Percentiles rank a stretch among this genome's conserved stretches.
Conservation (phyloP, 2,113 vertebrate species). For the Lucifuga dentata region DNA sequence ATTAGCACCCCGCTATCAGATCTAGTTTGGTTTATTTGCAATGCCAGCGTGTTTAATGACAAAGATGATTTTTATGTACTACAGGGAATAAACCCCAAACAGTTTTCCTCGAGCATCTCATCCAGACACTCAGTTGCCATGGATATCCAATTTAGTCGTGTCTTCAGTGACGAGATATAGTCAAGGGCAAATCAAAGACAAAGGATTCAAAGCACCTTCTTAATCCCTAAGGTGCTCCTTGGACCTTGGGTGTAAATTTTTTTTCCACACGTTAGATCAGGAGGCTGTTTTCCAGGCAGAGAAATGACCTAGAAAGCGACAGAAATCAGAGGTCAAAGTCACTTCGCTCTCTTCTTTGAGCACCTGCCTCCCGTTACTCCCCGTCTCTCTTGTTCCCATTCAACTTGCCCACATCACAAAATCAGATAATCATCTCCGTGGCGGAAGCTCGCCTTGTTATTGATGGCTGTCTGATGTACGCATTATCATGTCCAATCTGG, state of each 20-base stretch:
- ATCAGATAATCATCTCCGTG: slow-evolving; percentile 69
- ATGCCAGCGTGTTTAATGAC: slow-evolving; percentile 41
- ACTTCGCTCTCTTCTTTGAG: slow-evolving; percentile 26
- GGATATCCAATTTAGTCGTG: slow-evolving; percentile 56
- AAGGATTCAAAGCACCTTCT: slow-evolving; percentile 53
- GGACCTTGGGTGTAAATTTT: slow-evolving; percentile 46
- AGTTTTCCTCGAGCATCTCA: slow-evolving; percentile 57
- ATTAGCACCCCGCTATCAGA: slow-evolving; percentile 61
- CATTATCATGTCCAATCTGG: slow-evolving; percentile 79
- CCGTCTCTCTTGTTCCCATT: slow-evolving; percentile 25
- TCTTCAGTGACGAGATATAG: slow-evolving; percentile 19
- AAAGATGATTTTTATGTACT: slow-evolving; percentile 21
- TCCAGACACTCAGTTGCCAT: slow-evolving; percentile 53
- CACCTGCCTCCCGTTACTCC: background rate
- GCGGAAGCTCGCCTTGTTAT: slow-evolving; percentile 69
- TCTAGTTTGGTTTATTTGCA: slow-evolving; percentile 66
- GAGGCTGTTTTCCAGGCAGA: slow-evolving; percentile 29
- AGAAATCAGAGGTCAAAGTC: slow-evolving; percentile 42
- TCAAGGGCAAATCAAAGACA: slow-evolving; percentile 62
- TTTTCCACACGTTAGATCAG: slow-evolving; percentile 24
- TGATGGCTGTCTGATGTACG: slow-evolving; percentile 62
- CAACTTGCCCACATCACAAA: slow-evolving; percentile 40
- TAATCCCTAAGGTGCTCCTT: slow-evolving; percentile 29
- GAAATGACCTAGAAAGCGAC: slow-evolving; percentile 24
- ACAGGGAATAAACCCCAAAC: slow-evolving; percentile 57